Percentiles rank a stretch among this genome's conserved stretches.
phyloP scores from a whole-genome alignment of 2,888 invertebrate species.

The Steinernema hermaphroditum region DNA sequence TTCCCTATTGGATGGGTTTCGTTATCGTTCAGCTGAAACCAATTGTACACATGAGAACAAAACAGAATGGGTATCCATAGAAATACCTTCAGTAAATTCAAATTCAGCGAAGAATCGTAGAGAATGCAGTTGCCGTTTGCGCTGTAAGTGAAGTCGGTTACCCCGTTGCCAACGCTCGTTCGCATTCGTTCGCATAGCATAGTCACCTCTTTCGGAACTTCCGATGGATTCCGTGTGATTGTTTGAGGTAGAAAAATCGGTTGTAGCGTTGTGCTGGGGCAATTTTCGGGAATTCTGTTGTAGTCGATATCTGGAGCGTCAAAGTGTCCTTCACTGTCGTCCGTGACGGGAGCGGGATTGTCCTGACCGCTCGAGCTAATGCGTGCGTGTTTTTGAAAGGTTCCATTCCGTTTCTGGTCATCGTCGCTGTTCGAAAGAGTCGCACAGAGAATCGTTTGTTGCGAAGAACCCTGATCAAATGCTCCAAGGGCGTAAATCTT shows the following conservation, averaged over 20 bases:
- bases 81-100: slow-evolving; percentile 39
- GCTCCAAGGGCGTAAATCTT: neutral
- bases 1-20: slow-evolving; percentile 36
- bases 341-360: neutral
- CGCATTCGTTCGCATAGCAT: slow-evolving; percentile 48
- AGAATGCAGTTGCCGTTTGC: slow-evolving; percentile 12
- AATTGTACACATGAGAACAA: too few relatives aligned
- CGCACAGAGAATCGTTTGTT: neutral
- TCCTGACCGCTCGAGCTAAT: too few relatives aligned
- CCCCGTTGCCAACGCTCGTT: slow-evolving; percentile 40
- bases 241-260: neutral
- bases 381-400: too few relatives aligned
- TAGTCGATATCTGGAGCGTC: neutral
- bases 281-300: neutral
- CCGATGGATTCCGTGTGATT: neutral
- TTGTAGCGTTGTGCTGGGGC: neutral
- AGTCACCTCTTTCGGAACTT: slow-evolving; percentile 35
- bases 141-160: slow-evolving; percentile 37
- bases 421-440: neutral
- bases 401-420: neutral
- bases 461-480: neutral
- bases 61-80: too few relatives aligned
- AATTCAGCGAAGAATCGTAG: neutral
- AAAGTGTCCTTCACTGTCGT: neutral
- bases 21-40: neutral